These are phyloP conservation scores for Eledone cirrhosa DNA, from an alignment of 2,888 invertebrate species.

Conservation along the genomic window DNA sequence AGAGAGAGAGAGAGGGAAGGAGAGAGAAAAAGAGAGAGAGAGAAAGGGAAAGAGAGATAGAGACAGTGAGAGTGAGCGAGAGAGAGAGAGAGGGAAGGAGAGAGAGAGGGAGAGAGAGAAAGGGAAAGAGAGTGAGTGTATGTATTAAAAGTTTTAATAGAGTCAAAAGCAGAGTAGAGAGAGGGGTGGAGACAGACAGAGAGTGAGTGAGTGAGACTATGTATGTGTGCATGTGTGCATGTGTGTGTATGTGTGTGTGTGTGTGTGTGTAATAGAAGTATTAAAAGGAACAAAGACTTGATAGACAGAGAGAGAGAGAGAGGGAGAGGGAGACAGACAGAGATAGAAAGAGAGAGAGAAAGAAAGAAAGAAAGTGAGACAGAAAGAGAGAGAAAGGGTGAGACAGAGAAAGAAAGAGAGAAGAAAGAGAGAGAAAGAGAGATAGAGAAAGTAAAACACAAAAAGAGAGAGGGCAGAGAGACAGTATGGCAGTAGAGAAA, in stretches of 20 bases:
- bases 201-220: too few relatives aligned
- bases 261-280: not conserved
- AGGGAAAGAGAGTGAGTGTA: not conserved
- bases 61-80: too few relatives aligned
- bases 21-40: too few relatives aligned
- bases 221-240: too few relatives aligned
- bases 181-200: too few relatives aligned
- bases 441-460: not conserved
- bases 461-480: not conserved
- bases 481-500: not conserved
- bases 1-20: too few relatives aligned
- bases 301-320: not conserved
- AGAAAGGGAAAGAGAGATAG: too few relatives aligned
- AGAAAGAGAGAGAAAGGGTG: not conserved
- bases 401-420: not conserved
- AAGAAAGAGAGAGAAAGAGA: not conserved
- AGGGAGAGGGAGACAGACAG: not conserved
- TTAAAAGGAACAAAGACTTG: not conserved
- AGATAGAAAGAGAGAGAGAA: not conserved
- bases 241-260: not conserved
- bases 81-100: not conserved
- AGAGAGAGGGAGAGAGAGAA: not conserved
- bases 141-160: too few relatives aligned
- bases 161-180: too few relatives aligned
- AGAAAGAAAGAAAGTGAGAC: not conserved